Conservation (phyloP, 1,140 invertebrate genomes). For the Hylaeus volcanicus region DNA sequence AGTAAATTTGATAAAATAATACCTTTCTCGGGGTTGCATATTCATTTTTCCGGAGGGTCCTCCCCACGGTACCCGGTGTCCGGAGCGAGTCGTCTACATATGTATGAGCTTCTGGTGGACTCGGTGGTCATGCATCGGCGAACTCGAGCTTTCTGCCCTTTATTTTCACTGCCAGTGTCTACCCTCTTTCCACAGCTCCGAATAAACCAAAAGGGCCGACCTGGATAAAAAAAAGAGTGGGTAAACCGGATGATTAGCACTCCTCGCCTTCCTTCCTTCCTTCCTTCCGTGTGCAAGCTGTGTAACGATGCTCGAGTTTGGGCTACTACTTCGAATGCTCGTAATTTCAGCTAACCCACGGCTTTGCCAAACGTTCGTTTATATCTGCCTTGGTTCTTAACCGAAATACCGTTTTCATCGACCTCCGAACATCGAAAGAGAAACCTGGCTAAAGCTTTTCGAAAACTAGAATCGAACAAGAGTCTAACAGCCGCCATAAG, state of each 20-base stretch:
- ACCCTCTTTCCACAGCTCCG: constrained; percentile 18
- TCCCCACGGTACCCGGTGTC: constrained; percentile 49
- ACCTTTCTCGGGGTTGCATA: constrained; percentile 69
- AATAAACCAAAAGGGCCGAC: constrained; percentile 54
- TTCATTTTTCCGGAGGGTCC: constrained; percentile 76
- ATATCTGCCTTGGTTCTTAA: too few relatives aligned
- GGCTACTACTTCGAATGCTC: neutral
- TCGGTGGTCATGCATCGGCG: constrained; percentile 72
- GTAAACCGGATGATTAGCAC: constrained; percentile 61
- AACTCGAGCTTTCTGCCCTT: constrained; percentile 63
- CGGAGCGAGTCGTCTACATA: constrained; percentile 68
- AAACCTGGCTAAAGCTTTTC: too few relatives aligned
- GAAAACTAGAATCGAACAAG: neutral
- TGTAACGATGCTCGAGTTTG: constrained; percentile 4
- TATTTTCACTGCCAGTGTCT: constrained; percentile 50
- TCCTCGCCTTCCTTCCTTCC: constrained; percentile 33
- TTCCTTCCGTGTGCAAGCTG: constrained; percentile 46
- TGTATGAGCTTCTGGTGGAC: constrained; percentile 76
- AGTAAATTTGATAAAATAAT: constrained; percentile 77
- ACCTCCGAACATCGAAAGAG: too few relatives aligned
- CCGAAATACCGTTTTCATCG: too few relatives aligned
- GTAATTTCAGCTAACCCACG: neutral
- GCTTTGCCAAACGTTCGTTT: constrained; percentile 6
- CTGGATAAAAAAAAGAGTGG: constrained; percentile 28
- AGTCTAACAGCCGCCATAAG: constrained; percentile 3